A percentile compares a stretch with the other conserved stretches of the same genome.
phyloP scores from a whole-genome alignment of 2,113 vertebrate genomes.

The Actenoides hombroni region DNA sequence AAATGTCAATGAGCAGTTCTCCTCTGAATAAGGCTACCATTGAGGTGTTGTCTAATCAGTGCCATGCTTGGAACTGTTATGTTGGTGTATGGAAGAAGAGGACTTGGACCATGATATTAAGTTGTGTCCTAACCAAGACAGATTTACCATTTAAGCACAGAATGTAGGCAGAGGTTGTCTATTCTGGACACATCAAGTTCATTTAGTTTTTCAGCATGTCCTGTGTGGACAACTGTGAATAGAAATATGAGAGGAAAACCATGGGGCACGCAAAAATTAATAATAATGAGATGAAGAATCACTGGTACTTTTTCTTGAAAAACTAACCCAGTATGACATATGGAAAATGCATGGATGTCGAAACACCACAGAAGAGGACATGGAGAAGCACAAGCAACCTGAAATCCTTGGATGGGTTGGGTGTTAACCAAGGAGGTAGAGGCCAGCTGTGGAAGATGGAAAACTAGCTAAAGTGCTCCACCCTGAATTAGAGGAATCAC shows the following conservation, averaged over 20 bases:
- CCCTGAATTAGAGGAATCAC: background rate
- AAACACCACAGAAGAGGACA: background rate
- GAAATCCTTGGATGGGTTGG: background rate
- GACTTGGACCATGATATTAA: background rate
- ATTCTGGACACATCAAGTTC: background rate
- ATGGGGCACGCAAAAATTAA: background rate
- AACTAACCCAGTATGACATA: background rate
- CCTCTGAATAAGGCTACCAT: background rate
- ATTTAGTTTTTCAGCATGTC: background rate
- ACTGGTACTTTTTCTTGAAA: background rate
- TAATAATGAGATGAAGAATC: background rate
- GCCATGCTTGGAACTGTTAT: background rate
- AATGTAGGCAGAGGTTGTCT: background rate
- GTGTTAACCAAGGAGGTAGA: background rate
- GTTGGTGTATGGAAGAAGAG: background rate
- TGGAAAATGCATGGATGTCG: background rate
- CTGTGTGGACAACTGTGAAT: background rate
- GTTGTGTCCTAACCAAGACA: background rate
- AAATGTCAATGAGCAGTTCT: background rate
- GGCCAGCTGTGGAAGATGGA: background rate
- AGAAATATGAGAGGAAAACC: background rate
- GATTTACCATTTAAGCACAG: background rate
- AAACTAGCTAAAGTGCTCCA: background rate
- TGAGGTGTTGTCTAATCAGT: background rate
- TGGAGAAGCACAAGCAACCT: background rate